Evolutionary conservation across 2,888 invertebrate genomes (phyloP), one percentile per base, ranked within the genome.

Genomic region (Dysmachus trigonus): DNA sequence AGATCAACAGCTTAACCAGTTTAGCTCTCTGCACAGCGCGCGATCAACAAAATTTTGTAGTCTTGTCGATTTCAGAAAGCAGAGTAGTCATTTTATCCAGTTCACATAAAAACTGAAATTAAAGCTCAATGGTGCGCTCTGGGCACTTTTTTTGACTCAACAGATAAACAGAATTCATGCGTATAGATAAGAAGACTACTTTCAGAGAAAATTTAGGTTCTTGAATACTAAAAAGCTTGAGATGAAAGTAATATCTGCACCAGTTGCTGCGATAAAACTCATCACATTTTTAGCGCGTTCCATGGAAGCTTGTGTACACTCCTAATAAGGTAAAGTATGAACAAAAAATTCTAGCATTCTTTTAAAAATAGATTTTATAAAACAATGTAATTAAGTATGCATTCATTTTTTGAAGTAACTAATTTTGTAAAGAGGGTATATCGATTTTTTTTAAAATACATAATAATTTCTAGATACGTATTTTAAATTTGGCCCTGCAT

Each of bases 1-100:
- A 77, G 77, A 77, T 77, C 47, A 77, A 47, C 47, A 47, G 30
- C 77, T 77, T 77, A 77, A 77, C 77, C 77, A 77, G 77, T 77
- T 77, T 77, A 77, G 41, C 18, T 73, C 73, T 73, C 73, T 73
- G 73, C 73, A 33, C 33, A n/a, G n/a, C 31, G n/a, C 62, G 22
- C 62, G 27, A 62, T 62, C 62, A 62, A 41, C 38, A 41, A 41
- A 41, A 62, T 22, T 62, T 41, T 41, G 41, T 41, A 13, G 41
- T 41, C 41, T 41, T 62, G 18, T 62, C 22, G 22, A 22, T 62
- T 62, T 62, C 62, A 62, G 27, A 62, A 62, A 62, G 62, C 62
- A 18, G 62, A 27, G 62, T 27, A 22, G 62, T 62, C 27, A 62
- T 62, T 41, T 27, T 27, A 62, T 62, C 62, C 22, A 62, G 62